Evolutionary conservation across 2,888 invertebrate species (phyloP), one percentile per base, ranked within the genome.

Genomic region (Meiosimyza platycephala): DNA sequence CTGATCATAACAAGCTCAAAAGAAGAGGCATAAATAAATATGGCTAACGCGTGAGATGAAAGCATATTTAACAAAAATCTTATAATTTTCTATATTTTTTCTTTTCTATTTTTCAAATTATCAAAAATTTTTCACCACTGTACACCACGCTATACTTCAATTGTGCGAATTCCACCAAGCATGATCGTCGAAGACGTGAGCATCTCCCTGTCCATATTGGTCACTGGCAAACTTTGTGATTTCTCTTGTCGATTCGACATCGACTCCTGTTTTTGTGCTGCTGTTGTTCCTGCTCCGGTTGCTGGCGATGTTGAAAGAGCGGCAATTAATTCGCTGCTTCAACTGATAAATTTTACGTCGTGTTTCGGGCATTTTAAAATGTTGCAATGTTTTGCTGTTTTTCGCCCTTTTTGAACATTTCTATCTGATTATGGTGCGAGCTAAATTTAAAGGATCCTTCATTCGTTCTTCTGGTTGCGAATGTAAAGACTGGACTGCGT

Each of bases 321-420:
- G 64, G 77, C 77, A 77, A 77, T 77, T 77, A 77, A 77, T 77
- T 77, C 76, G 64, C 69, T 68, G 62, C 63, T 40, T 52, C 60
- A 71, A 72, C 75, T 74, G 75, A 76, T 76, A 76, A 76, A 68
- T 76, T 63, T 72, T 66, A 68, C 70, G 76, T 59, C 75, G 74
- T 76, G 74, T 74, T 72, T 76, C 68, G 76, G 71, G 69, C 75
- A 77, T 75, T 73, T 72, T 76, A 73, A 77, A 74, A 40, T 40
- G 40, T 62, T 73, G 60, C 55, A 70, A 67, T 71, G 74, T 76
- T 75, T 74, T 69, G 74, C 57, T 54, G 50, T 52, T 65, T 75
- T 76, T 74, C 68, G 62, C 74, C 74, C 64, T 73, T 74, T 74
- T 74, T 71, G 72, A 75, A 76, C 74, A 73, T 76, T 76, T 74